Conservation (phyloP, 2,888 invertebrate species). For the Leucoptera coffeella region DNA sequence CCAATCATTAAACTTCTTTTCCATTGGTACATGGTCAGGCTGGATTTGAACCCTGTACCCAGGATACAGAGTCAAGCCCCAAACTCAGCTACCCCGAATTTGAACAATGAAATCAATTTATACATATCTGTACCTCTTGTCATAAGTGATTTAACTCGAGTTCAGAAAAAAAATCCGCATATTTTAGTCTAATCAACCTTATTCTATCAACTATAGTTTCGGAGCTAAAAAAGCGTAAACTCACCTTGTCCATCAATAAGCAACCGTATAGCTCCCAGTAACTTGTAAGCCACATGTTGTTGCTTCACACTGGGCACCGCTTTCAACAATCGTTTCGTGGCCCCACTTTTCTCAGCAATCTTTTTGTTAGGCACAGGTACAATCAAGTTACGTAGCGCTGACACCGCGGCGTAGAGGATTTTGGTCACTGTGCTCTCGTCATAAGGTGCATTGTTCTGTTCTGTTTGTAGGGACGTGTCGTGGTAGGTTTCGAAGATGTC, state of each 20-base stretch:
- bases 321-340: constrained; percentile 51
- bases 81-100: too few species aligned
- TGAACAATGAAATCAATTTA: too few species aligned
- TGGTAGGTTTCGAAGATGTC: constrained; percentile 30
- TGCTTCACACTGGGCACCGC: constrained; percentile 65
- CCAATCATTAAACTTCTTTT: too few species aligned
- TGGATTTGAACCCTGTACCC: too few species aligned
- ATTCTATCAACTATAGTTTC: too few species aligned
- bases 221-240: too few species aligned
- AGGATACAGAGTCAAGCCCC: too few species aligned
- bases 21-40: too few species aligned
- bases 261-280: constrained; percentile 81
- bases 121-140: too few species aligned
- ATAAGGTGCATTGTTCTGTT: constrained; percentile 7
- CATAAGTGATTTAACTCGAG: too few species aligned
- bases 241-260: constrained; percentile 77
- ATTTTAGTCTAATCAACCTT: too few species aligned
- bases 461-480: constrained; percentile 11
- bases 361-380: constrained; percentile 72
- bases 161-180: too few species aligned
- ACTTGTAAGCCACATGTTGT: constrained; percentile 78
- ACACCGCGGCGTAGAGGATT: constrained; percentile 67
- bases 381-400: constrained; percentile 71
- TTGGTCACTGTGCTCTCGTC: constrained; percentile 15
- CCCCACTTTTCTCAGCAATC: constrained; percentile 60